Conservation (phyloP, 2,888 invertebrate genomes). For the Eupelmus urozonus region DNA sequence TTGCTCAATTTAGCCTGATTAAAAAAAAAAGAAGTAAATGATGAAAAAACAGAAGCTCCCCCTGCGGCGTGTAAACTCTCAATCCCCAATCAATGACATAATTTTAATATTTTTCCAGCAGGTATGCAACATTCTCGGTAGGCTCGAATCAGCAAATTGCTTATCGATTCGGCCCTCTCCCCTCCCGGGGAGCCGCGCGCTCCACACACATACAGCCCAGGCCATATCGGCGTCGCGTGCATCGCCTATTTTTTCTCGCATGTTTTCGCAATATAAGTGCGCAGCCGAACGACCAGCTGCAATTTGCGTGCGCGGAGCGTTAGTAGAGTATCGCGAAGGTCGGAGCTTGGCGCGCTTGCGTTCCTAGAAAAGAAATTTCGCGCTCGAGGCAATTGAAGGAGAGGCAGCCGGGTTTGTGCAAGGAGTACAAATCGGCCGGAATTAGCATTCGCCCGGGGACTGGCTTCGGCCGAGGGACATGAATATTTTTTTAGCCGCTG, state of each 20-base stretch:
- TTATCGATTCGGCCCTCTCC: slow-evolving; percentile 46
- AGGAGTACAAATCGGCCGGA: slow-evolving; percentile 33
- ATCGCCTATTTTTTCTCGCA: slow-evolving; percentile 14
- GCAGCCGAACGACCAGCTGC: slow-evolving; percentile 2
- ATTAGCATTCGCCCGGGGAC: slow-evolving; percentile 28
- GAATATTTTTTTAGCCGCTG: too few relatives aligned
- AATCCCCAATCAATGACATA: too few relatives aligned
- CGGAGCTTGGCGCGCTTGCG: background rate
- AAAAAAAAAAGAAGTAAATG: too few relatives aligned
- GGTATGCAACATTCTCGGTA: background rate
- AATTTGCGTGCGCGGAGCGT: background rate
- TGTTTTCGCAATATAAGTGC: slow-evolving; percentile 9
- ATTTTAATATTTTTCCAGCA: slow-evolving; percentile 12
- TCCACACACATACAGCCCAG: too few relatives aligned
- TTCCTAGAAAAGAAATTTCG: slow-evolving; percentile 33
- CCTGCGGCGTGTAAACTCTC: too few relatives aligned
- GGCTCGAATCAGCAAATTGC: slow-evolving; percentile 49
- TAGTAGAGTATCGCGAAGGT: too few relatives aligned
- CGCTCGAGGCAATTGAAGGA: background rate
- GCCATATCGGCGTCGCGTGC: slow-evolving; percentile 27
- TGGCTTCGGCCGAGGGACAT: too few relatives aligned
- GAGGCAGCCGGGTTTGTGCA: background rate
- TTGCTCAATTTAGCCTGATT: too few relatives aligned
- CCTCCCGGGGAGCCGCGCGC: too few relatives aligned
- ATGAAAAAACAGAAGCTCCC: too few relatives aligned